A percentile compares a stretch with the other conserved stretches of the same genome.
These are phyloP conservation scores for Pardalotus punctatus DNA, from an alignment of 2,113 vertebrate species.

Conservation along the genomic window DNA sequence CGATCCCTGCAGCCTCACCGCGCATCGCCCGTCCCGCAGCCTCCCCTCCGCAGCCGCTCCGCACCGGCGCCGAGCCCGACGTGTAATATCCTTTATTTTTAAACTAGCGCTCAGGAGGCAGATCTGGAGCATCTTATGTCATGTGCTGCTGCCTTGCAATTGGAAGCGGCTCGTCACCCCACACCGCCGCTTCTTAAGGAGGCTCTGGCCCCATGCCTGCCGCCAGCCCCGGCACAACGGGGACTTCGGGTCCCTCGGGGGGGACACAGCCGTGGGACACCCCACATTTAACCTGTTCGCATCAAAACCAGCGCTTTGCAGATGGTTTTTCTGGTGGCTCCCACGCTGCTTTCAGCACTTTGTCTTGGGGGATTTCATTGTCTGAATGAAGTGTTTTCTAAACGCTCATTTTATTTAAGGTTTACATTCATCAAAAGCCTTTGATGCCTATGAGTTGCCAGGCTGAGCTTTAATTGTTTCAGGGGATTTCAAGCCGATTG, in stretches of 20 bases:
- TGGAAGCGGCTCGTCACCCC: slow-evolving; percentile 78
- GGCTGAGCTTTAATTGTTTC: not conserved
- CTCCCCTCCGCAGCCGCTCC: not conserved
- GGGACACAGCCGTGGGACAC: not conserved
- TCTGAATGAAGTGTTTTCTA: not conserved
- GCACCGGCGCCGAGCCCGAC: not conserved
- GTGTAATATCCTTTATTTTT: slow-evolving; percentile 69
- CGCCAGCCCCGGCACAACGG: not conserved
- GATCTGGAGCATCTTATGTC: slow-evolving; percentile 53
- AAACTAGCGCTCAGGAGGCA: slow-evolving; percentile 68
- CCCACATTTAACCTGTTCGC: accelerated
- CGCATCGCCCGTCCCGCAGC: not conserved
- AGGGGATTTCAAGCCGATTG: not conserved
- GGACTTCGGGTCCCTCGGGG: not conserved
- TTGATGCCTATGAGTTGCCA: not conserved
- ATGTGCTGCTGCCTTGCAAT: slow-evolving; percentile 56
- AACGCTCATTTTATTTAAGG: not conserved
- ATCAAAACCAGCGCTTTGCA: not conserved
- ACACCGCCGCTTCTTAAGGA: slow-evolving; percentile 77
- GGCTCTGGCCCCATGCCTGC: not conserved
- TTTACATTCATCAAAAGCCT: not conserved
- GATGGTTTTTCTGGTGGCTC: accelerated
- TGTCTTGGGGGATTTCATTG: not conserved
- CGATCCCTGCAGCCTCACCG: not conserved
- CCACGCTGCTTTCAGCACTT: not conserved